Evolutionary conservation across 2,797 vertebrate genomes (phyloP).

Genomic region (Loriculus beryllinus): DNA sequence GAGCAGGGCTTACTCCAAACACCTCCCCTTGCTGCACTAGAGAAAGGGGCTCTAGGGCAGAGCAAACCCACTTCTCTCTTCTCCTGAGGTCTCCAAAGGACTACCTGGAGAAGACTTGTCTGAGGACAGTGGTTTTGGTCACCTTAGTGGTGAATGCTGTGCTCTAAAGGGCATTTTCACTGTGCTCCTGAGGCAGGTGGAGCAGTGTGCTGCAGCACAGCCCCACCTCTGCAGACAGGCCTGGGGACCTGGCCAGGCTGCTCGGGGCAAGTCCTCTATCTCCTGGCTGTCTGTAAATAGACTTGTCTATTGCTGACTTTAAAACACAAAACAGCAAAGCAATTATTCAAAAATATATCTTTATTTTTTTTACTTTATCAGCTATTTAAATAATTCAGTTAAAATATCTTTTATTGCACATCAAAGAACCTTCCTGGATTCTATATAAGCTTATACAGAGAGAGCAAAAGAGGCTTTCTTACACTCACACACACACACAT

Average conservation of each 20-base stretch:
- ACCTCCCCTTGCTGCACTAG: rapidly evolving
- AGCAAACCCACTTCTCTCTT: not conserved
- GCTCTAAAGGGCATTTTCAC: not conserved
- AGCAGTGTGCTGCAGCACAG: not conserved
- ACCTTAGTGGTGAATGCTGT: not conserved
- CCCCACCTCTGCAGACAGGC: not conserved
- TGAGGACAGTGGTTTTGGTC: not conserved
- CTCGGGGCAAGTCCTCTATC: not conserved
- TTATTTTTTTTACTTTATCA: conserved; percentile 35
- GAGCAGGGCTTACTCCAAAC: rapidly evolving
- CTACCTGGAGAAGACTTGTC: not conserved
- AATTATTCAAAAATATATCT: conserved; percentile 61
- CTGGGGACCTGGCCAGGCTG: not conserved
- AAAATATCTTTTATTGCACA: conserved; percentile 66
- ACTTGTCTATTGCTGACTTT: not conserved
- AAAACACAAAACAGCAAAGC: not conserved
- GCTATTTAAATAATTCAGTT: conserved; percentile 60
- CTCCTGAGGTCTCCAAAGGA: not conserved
- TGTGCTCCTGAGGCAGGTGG: not conserved
- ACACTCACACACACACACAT: not conserved
- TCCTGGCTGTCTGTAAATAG: not conserved
- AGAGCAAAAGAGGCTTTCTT: not conserved
- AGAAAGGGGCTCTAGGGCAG: not conserved
- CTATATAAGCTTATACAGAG: not conserved
- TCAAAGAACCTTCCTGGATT: conserved; percentile 20